Evolutionary conservation across 2,888 invertebrate species (phyloP).

Genomic region (Cristatella mucedo): DNA sequence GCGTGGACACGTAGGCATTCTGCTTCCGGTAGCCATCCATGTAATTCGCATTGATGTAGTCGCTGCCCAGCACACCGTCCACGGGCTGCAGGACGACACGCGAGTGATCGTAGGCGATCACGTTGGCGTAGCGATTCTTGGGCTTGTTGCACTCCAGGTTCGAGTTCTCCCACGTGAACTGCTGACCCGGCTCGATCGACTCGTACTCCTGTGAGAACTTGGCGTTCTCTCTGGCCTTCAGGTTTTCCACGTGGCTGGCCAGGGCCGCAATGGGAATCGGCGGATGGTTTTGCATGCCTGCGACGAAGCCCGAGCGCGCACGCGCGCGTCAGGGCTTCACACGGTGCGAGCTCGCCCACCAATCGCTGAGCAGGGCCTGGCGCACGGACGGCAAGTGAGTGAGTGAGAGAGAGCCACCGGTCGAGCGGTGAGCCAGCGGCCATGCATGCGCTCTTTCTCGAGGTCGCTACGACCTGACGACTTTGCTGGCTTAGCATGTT

Average conservation of each 20-base stretch:
- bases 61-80: slow-evolving; percentile 74
- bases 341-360: too few relatives aligned
- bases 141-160: slow-evolving; percentile 94
- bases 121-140: slow-evolving; percentile 97
- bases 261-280: slow-evolving; percentile 88
- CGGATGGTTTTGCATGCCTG: slow-evolving; percentile 53
- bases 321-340: too few relatives aligned
- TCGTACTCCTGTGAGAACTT: slow-evolving; percentile 95
- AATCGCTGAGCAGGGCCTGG: too few relatives aligned
- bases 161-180: slow-evolving; percentile 98
- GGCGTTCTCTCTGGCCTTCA: slow-evolving; percentile 85
- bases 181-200: slow-evolving; percentile 96
- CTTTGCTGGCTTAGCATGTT: too few relatives aligned
- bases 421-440: too few relatives aligned
- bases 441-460: too few relatives aligned
- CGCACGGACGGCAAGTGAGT: too few relatives aligned
- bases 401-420: too few relatives aligned
- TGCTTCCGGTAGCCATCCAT: slow-evolving; percentile 97
- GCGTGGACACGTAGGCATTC: slow-evolving; percentile 96
- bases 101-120: slow-evolving; percentile 96
- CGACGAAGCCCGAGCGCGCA: too few relatives aligned
- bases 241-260: slow-evolving; percentile 78
- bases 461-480: too few relatives aligned
- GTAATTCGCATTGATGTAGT: slow-evolving; percentile 97
- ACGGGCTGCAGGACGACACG: slow-evolving; percentile 76